Evolutionary conservation across 2,113 vertebrate genomes (phyloP).

Genomic region (Varanus komodoensis): DNA sequence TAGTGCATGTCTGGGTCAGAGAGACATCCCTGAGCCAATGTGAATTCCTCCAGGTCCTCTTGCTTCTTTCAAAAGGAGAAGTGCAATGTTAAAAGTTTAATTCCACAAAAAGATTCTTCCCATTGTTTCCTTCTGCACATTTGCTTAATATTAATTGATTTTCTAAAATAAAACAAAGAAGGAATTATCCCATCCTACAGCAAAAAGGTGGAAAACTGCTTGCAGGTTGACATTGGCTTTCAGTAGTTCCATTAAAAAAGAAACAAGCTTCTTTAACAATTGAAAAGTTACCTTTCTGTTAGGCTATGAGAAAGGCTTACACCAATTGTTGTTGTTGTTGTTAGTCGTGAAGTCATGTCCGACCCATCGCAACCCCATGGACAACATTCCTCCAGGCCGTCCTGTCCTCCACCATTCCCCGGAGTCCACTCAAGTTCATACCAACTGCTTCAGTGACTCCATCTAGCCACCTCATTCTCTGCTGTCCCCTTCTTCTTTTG

Average conservation of each 20-base stretch:
- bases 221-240: background rate
- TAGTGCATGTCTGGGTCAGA: constrained; percentile 13
- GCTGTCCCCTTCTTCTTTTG: too few relatives aligned
- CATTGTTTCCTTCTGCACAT: background rate
- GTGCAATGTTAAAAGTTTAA: background rate
- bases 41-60: constrained; percentile 1
- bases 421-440: too few relatives aligned
- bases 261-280: background rate
- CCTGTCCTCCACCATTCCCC: too few relatives aligned
- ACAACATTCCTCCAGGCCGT: too few relatives aligned
- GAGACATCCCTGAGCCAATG: background rate
- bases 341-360: too few relatives aligned
- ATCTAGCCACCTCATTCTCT: too few relatives aligned
- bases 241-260: background rate
- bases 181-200: background rate
- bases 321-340: too few relatives aligned
- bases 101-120: background rate
- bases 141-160: background rate
- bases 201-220: background rate
- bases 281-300: background rate
- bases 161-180: background rate
- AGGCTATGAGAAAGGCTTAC: background rate
- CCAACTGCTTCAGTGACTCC: too few relatives aligned
- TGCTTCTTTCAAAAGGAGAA: background rate
- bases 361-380: too few relatives aligned